Evolutionary conservation across 2,797 vertebrate genomes (phyloP).

Genomic region (Gallinago nigripennis): DNA sequence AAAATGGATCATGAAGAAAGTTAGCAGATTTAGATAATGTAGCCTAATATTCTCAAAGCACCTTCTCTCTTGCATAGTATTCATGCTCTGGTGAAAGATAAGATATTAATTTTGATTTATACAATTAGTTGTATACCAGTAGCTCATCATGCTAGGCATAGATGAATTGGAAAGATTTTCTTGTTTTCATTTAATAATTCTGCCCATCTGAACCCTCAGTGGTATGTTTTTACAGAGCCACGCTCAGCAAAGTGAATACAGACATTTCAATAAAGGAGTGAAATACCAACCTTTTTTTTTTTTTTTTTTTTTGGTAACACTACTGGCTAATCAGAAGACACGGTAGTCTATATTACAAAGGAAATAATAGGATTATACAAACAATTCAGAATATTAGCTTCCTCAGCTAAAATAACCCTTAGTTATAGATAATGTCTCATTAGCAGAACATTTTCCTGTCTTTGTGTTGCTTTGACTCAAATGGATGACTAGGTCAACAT

Average conservation of each 20-base stretch:
- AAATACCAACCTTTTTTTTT: neutral
- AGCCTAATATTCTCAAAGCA: neutral
- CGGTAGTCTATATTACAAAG: conserved; percentile 13
- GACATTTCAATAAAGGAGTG: neutral
- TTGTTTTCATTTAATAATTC: neutral
- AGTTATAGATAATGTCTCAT: conserved; percentile 57
- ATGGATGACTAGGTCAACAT: conserved; percentile 17
- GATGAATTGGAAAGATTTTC: neutral
- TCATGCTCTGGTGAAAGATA: neutral
- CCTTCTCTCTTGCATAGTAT: neutral
- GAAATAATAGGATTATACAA: conserved; percentile 38
- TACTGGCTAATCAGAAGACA: neutral
- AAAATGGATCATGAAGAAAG: neutral
- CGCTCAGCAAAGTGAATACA: neutral
- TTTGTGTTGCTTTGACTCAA: conserved; percentile 21
- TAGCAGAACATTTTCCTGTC: conserved; percentile 60
- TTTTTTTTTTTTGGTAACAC: neutral
- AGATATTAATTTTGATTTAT: neutral
- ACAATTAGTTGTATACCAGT: neutral
- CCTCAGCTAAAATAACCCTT: conserved; percentile 52
- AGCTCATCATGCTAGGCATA: neutral
- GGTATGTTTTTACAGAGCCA: neutral
- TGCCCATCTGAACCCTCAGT: neutral
- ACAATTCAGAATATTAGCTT: conserved; percentile 53
- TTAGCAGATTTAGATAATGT: neutral